Percentiles rank a stretch among this genome's conserved stretches.
Conservation (phyloP, 2,797 vertebrate species). For the Loris lydekkerianus region DNA sequence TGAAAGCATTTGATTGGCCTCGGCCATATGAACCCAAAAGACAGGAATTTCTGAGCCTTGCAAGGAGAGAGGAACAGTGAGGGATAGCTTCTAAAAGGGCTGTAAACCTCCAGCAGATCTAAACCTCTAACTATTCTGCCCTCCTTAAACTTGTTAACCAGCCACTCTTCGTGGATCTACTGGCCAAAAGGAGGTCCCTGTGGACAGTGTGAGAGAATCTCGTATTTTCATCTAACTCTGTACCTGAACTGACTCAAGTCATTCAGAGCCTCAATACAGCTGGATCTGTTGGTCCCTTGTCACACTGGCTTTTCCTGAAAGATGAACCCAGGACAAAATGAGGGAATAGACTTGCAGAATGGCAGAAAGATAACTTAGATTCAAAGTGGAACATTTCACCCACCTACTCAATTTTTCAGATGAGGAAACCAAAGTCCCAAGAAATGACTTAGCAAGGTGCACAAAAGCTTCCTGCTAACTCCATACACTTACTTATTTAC, state of each 20-base stretch:
- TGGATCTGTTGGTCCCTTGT: neutral
- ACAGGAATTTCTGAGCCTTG: conserved; percentile 69
- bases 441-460: neutral
- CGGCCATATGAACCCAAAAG: conserved; percentile 69
- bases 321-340: neutral
- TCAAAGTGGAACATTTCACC: neutral
- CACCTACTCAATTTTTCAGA: conserved; percentile 47
- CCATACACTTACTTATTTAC: neutral
- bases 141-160: conserved; percentile 32
- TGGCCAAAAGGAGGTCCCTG: neutral
- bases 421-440: conserved; percentile 40
- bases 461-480: conserved; percentile 34
- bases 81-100: conserved; percentile 61
- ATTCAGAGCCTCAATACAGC: neutral
- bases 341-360: neutral
- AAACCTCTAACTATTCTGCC: neutral
- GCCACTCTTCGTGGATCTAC: neutral
- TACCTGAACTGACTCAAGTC: neutral
- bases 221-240: conserved; percentile 44
- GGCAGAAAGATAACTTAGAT: neutral
- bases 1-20: conserved; percentile 77
- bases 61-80: conserved; percentile 63
- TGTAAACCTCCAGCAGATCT: conserved; percentile 67
- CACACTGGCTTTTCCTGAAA: neutral
- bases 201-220: neutral